Evolutionary conservation across 2,888 invertebrate genomes (phyloP).

Genomic region (Leucania comma): DNA sequence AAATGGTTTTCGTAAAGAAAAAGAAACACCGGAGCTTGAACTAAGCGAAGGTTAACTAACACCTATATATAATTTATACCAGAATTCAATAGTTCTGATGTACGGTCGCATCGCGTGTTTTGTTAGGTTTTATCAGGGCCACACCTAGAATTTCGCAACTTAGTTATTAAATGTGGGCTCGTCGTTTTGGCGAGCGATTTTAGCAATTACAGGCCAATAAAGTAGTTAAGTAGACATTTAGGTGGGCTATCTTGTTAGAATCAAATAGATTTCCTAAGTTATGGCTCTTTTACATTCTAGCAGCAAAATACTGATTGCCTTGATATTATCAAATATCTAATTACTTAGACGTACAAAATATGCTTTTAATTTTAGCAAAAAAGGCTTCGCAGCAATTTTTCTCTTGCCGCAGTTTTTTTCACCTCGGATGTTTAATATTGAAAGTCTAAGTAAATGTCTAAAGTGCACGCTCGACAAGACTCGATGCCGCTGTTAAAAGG

Average conservation of each 20-base stretch:
- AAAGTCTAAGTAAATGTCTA: conserved; percentile 45
- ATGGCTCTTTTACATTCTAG: conserved; percentile 13
- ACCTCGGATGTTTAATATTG: conserved; percentile 36
- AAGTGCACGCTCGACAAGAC: conserved; percentile 50
- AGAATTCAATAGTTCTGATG: conserved; percentile 71
- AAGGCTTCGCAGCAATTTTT: conserved; percentile 20
- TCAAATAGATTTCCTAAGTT: conserved; percentile 24
- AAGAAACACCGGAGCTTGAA: conserved; percentile 63
- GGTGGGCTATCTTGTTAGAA: conserved; percentile 38
- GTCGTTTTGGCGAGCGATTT: conserved; percentile 47
- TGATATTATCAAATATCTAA: conserved; percentile 26
- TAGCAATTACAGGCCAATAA: conserved; percentile 56
- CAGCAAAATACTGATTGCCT: conserved; percentile 13
- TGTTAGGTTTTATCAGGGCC: conserved; percentile 73
- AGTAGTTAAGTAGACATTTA: conserved; percentile 51
- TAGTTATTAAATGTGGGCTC: conserved; percentile 66
- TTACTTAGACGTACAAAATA: conserved; percentile 4
- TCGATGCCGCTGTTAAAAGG: conserved; percentile 47
- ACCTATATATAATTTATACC: conserved; percentile 55
- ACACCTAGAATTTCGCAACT: conserved; percentile 76
- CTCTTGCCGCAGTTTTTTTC: conserved; percentile 14
- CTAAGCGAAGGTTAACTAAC: conserved; percentile 61
- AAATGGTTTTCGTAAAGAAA: conserved; percentile 68
- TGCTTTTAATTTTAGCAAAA: conserved; percentile 21
- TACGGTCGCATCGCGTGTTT: conserved; percentile 79